Base-by-base conservation (phyloP, 1,140 invertebrate species). In the Trachymyrmex cornetzi region DNA sequence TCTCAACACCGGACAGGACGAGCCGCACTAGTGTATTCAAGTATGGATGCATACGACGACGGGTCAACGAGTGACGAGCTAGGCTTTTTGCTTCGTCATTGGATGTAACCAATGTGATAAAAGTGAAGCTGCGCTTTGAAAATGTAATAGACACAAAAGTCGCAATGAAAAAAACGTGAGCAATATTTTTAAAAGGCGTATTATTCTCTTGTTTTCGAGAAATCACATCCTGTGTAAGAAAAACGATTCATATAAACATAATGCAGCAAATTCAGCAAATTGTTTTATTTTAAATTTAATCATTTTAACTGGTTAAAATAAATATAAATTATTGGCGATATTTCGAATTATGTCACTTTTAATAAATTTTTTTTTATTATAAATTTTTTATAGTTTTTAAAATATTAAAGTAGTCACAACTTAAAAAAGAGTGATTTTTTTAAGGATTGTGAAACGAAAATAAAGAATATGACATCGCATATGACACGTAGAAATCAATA, bases 1-100 rank as follows among this genome's bases (percentile, higher is more conserved):
- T 77, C 91, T 80, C 80, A 82, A 74, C 67, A 27, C 24, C 38
- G 69, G 69, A 84, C 80, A 50, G 38, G 79, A 34, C 53, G 30
- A 6, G 34, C 34, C 38, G 0, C 53, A 71, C 67, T 30, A 61
- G 67, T 48, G 67, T 38, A 82, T 72, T 82, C 80, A 55, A 34
- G 30, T 44, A 50, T 12, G 67, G 34, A 48, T 16, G 38, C 67
- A 6, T 69, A 74, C 38, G 38, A 75, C 34, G 27, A n/a, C 71
- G 34, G 16, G 34, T 48, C 38, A 19, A 14, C 34, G 66, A 74
- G 27, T 48, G 53, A 72, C 7, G 80, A 9, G 38, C n/a, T 48
- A 2, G 11, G 7, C 7, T 75, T 50, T 84, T 34, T 30, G 38
- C 24, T 44, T 44, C 19, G 22, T 59, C 22, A 34, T 34, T 22